Conservation (phyloP, 2,797 vertebrate genomes). For the Sebastes cheni region DNA sequence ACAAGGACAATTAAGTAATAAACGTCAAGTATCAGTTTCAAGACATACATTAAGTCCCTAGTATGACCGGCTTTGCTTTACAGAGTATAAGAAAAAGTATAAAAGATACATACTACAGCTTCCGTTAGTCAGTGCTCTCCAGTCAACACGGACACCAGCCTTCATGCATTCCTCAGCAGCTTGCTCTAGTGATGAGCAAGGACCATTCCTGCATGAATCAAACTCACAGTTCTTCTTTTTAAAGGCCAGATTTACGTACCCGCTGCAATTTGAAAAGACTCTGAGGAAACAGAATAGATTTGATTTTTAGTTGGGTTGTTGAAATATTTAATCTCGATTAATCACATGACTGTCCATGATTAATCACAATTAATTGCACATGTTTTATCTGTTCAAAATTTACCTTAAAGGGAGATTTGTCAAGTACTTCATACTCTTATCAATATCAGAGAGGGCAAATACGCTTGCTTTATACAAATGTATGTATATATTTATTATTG, state of each 20-base stretch:
- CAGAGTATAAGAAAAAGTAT: neutral
- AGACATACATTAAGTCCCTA: neutral
- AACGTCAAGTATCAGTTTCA: neutral
- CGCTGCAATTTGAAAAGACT: conserved; percentile 67
- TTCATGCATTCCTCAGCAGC: conserved; percentile 70
- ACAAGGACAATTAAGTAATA: neutral
- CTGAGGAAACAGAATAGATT: conserved; percentile 47
- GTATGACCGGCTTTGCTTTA: neutral
- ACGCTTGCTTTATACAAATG: no score
- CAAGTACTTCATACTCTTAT: no score
- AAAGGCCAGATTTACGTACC: conserved; percentile 24
- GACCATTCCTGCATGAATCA: conserved; percentile 54
- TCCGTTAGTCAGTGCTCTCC: conserved; percentile 74
- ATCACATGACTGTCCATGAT: no score
- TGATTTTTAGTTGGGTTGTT: neutral
- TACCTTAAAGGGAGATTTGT: no score
- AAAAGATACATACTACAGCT: conserved; percentile 65
- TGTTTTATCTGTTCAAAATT: no score
- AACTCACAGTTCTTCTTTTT: conserved; percentile 66
- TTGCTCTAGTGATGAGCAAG: conserved; percentile 68
- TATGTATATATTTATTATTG: no score
- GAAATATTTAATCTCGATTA: no score
- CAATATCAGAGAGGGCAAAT: no score
- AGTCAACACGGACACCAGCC: conserved; percentile 66
- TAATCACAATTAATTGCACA: no score